A percentile compares a stretch with the other conserved stretches of the same genome.
Evolutionary conservation across 2,888 invertebrate genomes (phyloP).

Genomic region (Drosophila heteroneura): DNA sequence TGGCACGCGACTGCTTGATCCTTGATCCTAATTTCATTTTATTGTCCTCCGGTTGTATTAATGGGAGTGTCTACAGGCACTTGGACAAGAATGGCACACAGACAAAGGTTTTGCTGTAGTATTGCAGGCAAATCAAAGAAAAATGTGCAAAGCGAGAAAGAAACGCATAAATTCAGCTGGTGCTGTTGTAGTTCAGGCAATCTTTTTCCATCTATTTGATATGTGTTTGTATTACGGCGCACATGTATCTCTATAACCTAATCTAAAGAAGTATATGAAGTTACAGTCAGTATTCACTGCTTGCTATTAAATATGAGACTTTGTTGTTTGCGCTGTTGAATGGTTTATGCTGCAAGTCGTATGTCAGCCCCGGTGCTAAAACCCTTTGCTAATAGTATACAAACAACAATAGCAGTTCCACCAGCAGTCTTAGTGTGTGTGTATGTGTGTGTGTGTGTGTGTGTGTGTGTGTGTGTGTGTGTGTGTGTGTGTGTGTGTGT

Average conservation of each 20-base stretch:
- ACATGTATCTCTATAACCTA: slow-evolving; percentile 3
- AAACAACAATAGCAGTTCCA: slow-evolving; percentile 13
- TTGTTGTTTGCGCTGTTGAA: slow-evolving; percentile 32
- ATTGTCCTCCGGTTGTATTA: background rate
- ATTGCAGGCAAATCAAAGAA: slow-evolving; percentile 23
- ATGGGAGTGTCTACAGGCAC: background rate
- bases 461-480: too few species aligned
- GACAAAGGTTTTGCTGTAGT: background rate
- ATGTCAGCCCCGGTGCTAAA: slow-evolving; percentile 26
- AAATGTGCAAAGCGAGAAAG: slow-evolving; percentile 9
- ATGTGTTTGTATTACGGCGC: background rate
- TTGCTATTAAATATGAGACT: slow-evolving; percentile 32
- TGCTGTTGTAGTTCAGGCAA: background rate
- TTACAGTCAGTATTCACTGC: slow-evolving; percentile 28
- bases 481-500: slow-evolving; percentile 20
- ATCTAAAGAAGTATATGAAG: slow-evolving; percentile 11
- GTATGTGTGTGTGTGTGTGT: slow-evolving; percentile 23
- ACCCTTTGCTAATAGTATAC: slow-evolving; percentile 48
- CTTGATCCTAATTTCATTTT: background rate
- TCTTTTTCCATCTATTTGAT: background rate
- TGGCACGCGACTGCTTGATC: background rate
- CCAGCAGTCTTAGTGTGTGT: slow-evolving; percentile 27
- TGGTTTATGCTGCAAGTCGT: slow-evolving; percentile 38
- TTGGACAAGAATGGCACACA: background rate
- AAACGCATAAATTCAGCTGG: slow-evolving; percentile 18